Evolutionary conservation across 1,140 invertebrate species (phyloP).

Genomic region (Achroia grisella): DNA sequence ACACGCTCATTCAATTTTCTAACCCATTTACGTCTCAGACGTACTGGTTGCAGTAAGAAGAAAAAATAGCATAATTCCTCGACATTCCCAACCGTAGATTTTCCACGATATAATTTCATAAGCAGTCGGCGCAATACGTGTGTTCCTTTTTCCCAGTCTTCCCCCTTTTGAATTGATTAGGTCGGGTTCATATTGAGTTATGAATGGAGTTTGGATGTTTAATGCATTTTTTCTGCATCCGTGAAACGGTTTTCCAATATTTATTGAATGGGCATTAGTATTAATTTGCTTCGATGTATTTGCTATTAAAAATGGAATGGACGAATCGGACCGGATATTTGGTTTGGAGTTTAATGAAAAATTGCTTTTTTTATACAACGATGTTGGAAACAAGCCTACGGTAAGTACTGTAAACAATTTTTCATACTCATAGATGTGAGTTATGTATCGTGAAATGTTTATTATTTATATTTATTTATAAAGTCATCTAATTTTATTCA

Average conservation of each 20-base stretch:
- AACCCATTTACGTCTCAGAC: constrained; percentile 69
- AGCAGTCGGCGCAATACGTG: constrained; percentile 5
- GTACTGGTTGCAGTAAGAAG: constrained; percentile 26
- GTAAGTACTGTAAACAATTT: too few relatives aligned
- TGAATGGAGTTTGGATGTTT: constrained; percentile 54
- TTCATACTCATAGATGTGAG: too few relatives aligned
- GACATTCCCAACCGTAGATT: constrained; percentile 38
- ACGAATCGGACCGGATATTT: not conserved
- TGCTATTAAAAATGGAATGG: not conserved
- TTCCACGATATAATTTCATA: constrained; percentile 68
- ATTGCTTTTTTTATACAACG: too few relatives aligned
- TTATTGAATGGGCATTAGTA: constrained; percentile 26
- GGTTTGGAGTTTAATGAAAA: too few relatives aligned
- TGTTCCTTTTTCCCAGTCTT: constrained; percentile 3
- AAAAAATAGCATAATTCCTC: constrained; percentile 23
- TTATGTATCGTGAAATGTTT: too few relatives aligned
- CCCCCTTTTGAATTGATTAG: constrained; percentile 57
- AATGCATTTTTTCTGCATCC: constrained; percentile 25
- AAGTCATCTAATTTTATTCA: too few relatives aligned
- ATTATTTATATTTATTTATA: too few relatives aligned
- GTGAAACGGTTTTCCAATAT: constrained; percentile 33
- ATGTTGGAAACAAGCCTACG: too few relatives aligned
- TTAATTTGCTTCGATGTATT: constrained; percentile 16
- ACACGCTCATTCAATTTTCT: constrained; percentile 59
- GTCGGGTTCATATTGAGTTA: constrained; percentile 53